Base-by-base conservation (phyloP, 2,888 invertebrate species). In the Meiosimyza platycephala region DNA sequence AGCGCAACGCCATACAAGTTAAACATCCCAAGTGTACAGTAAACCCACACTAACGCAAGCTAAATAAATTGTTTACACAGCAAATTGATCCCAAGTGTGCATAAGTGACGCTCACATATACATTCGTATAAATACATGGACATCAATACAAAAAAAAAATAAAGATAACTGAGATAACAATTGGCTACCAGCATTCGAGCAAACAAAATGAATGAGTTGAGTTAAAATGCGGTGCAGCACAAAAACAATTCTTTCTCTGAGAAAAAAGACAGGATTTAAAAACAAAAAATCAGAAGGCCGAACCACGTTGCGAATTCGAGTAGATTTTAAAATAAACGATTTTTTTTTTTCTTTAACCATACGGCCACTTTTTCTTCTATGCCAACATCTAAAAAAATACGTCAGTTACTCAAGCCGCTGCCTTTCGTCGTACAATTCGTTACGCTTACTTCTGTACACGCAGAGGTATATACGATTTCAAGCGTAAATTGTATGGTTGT, bases 11-110 rank as follows among this genome's bases (percentile, higher is more conserved):
- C 6, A 40, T 40, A 40, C 40, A 40, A 40, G 40, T 40, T 40
- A 40, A 75, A 73, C 54, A 73, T 76, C 76, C 77, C 77, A 75
- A 74, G 74, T 70, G 78, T 74, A 75, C 74, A 75, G 75, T 76
- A 78, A 78, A 73, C 74, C 74, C 74, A 70, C 48, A 74, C 77
- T 74, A 78, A 73, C 74, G 74, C 72, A 68, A 28, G 74, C 77
- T 74, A 76, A 78, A 78, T 76, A 77, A 78, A 78, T 77, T 78
- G 77, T 75, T 76, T 77, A 77, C 76, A 77, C 74, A 75, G 72
- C 72, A 78, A 76, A 78, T 78, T 78, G 76, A 76, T 76, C 78
- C 77, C 76, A 55, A 59, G 78, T 59, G 78, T 76, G 76, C 74
- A 75, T 78, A 77, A 78, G 77, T 76, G 59, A 5, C 59, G 40